Percentiles rank a stretch among this genome's conserved stretches.
Evolutionary conservation across 2,797 vertebrate genomes (phyloP).

Genomic region (Macropus fuliginosus): DNA sequence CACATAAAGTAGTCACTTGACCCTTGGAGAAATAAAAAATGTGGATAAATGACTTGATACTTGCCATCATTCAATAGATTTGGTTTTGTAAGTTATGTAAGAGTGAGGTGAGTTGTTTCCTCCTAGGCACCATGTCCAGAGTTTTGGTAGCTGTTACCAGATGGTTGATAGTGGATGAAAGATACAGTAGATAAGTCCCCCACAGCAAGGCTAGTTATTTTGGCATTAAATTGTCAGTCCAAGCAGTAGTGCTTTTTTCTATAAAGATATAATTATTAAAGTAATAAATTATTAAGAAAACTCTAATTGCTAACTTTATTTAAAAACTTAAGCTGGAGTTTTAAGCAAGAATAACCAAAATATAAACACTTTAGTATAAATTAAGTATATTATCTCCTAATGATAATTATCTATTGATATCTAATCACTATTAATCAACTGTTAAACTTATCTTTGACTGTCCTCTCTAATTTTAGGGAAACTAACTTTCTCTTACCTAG

Average conservation of each 20-base stretch:
- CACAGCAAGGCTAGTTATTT: not conserved
- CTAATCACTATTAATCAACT: not conserved
- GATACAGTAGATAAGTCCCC: not conserved
- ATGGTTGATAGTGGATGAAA: not conserved
- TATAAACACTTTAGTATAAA: too few relatives aligned
- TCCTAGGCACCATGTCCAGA: not conserved
- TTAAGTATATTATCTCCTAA: too few relatives aligned
- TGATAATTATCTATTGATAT: not conserved
- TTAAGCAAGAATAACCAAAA: not conserved
- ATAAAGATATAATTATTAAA: not conserved
- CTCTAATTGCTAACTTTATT: not conserved
- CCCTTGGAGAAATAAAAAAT: not conserved
- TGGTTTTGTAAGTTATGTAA: not conserved
- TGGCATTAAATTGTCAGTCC: not conserved
- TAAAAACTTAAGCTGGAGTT: not conserved
- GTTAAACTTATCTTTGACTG: not conserved
- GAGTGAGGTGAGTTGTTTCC: not conserved
- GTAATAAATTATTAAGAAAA: not conserved
- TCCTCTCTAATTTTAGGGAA: not conserved
- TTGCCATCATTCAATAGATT: not conserved
- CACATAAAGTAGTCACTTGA: not conserved
- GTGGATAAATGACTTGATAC: not conserved
- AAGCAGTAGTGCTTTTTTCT: not conserved
- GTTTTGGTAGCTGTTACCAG: not conserved
- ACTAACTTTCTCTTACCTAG: not conserved